Evolutionary conservation across 37 sponge, comb jelly and placozoan species (phyloP), one percentile per base, ranked within the genome.

Genomic region (Aphrocallistes beatrix): DNA sequence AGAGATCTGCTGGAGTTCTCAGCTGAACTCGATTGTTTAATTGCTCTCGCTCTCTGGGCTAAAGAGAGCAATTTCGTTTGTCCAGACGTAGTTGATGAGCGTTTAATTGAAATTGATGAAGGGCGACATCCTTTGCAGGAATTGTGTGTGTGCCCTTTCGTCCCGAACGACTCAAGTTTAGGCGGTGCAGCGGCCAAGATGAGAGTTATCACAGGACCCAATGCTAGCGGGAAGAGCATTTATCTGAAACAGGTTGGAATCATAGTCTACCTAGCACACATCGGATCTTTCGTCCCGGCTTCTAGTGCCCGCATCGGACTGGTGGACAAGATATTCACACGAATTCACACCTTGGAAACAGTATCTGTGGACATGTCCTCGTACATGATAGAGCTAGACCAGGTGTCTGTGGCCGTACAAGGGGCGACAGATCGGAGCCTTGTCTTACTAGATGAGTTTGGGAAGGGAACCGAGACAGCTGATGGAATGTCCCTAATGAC

Each of bases 161-260:
- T 98, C 19, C 91, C 94, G 6, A 98, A 98, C 60, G 93, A 98
- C 84, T 87, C 92, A 6, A 39, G 34, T 37, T 82, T 91, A 37
- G 92, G 94, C 40, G 39, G 38, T 10, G 51, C 88, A 0, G 45
- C 86, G 37, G 92, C 93, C 21, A 88, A 87, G 39, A 88, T 98
- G 88, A 98, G 94, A 83, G 38, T 98, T 6, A 87, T 98, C 38
- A 96, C 99, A 36, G 99, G 99, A 17, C 96, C 99, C 51, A 98
- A 98, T 82, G 96, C 99, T 10, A 96, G 96, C 89, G 99, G 99
- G 23, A 98, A 98, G 90, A 98, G 99, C 86, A 94, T 98, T 50
- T 95, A 96, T 83, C 90, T 98, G 69, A 98, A 95, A 81, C 99
- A 98, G 96, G 90, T 92, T 85, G 99, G 91, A 39, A 87, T 98